Conservation (phyloP, 1,140 invertebrate species). For the Gryon sp. region DNA sequence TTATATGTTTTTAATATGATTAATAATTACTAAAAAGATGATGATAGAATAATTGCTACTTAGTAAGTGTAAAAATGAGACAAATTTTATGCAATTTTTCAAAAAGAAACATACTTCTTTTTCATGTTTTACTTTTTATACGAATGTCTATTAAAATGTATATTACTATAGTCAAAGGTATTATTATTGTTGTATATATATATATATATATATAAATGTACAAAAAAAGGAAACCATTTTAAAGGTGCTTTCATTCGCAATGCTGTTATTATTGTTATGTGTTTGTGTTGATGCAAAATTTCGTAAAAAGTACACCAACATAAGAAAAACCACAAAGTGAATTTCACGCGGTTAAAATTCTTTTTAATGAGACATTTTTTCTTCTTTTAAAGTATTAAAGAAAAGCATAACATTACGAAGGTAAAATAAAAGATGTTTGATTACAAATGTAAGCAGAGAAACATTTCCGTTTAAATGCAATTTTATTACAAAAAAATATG, state of each 20-base stretch:
- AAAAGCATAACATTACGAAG: slow-evolving; percentile 34
- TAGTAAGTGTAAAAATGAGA: no score
- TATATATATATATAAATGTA: no score
- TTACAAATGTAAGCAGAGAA: slow-evolving; percentile 20
- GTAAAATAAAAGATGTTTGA: slow-evolving; percentile 19
- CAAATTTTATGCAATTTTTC: no score
- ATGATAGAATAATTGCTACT: no score
- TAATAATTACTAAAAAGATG: no score
- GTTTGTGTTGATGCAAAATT: slow-evolving; percentile 33
- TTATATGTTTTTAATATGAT: no score
- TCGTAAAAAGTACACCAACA: slow-evolving; percentile 18
- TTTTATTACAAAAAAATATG: no score
- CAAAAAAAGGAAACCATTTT: background rate
- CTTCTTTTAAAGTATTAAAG: slow-evolving; percentile 19
- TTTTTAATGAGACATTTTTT: slow-evolving; percentile 42
- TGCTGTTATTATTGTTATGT: slow-evolving; percentile 2
- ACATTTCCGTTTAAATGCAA: slow-evolving; percentile 3
- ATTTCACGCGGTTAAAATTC: slow-evolving; percentile 21
- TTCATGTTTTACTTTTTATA: no score
- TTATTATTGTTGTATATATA: no score
- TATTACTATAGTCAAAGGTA: no score
- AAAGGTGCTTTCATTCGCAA: background rate
- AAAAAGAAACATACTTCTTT: no score
- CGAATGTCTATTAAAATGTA: background rate
- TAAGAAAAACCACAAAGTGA: slow-evolving; percentile 39